phyloP scores from a whole-genome alignment of 1,140 invertebrate species.

The Apis mellifera region Amel_HAv3.1 CM009932.2:13448001-13448500 shows the following conservation, averaged over 20 bases:
- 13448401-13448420: constrained; percentile 1
- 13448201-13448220: neutral
- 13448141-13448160: constrained; percentile 40
- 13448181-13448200: neutral
- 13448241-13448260: neutral
- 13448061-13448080: constrained; percentile 32
- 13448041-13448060: constrained; percentile 2
- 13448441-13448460: neutral
- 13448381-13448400: constrained; percentile 35
- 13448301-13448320: neutral
- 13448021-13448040: constrained; percentile 29
- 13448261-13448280: neutral
- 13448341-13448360: neutral
- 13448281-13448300: neutral
- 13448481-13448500: neutral
- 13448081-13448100: neutral
- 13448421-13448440: constrained; percentile 11
- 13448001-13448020: neutral
- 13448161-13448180: neutral
- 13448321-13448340: neutral
- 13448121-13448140: neutral
- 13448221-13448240: neutral
- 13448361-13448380: constrained; percentile 1
- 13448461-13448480: constrained; percentile 21
- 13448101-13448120: no score